Evolutionary conservation across 2,113 vertebrate species (phyloP).

Genomic region (Damaliscus lunatus): DNA sequence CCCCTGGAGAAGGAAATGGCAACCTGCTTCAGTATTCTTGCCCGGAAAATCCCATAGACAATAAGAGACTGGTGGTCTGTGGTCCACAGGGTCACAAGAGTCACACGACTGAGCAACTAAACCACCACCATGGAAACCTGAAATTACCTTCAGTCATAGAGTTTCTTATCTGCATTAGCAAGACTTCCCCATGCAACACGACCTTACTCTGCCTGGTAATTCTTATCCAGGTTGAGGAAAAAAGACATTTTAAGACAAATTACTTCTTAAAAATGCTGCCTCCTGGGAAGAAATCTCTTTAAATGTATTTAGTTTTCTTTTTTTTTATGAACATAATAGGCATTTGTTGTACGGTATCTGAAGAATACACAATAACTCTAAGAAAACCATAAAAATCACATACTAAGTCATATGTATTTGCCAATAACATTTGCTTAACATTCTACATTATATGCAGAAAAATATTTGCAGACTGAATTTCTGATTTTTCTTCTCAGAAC

Average conservation of each 20-base stretch:
- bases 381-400: neutral
- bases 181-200: neutral
- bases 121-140: neutral
- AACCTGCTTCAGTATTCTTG: neutral
- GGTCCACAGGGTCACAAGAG: neutral
- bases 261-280: neutral
- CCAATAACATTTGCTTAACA: neutral
- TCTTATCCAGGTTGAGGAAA: neutral
- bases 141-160: neutral
- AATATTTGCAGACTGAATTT: neutral
- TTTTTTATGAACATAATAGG: neutral
- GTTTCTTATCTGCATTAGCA: neutral
- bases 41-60: neutral
- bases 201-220: neutral
- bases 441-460: neutral
- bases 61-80: neutral
- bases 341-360: neutral
- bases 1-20: neutral
- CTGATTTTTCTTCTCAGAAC: neutral
- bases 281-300: neutral
- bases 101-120: neutral
- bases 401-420: neutral
- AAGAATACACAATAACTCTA: neutral
- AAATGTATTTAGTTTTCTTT: neutral
- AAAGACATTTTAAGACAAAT: neutral